A percentile compares a stretch with the other conserved stretches of the same genome.
phyloP scores from a whole-genome alignment of 2,113 vertebrate species.

The Isurus oxyrinchus region DNA sequence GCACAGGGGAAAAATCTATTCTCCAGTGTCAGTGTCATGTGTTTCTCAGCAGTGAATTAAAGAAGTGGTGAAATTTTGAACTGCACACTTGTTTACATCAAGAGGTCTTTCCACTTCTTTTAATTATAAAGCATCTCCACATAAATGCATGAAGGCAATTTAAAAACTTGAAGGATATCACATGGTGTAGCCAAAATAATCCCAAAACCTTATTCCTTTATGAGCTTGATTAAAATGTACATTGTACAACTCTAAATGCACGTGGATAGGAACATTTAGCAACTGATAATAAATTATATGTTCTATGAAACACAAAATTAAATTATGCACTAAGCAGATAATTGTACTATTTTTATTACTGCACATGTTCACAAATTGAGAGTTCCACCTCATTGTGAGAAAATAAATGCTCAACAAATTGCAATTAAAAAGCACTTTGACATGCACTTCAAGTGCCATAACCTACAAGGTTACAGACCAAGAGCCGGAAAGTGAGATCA shows the following conservation, averaged over 20 bases:
- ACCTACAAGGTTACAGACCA: not conserved
- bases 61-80: not conserved
- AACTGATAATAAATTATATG: not conserved
- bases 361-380: not conserved
- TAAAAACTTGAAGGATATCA: too few relatives aligned
- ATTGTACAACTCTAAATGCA: not conserved
- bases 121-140: not conserved
- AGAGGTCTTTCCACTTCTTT: not conserved
- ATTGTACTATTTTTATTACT: not conserved
- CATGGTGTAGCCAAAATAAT: not conserved
- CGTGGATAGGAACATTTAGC: not conserved
- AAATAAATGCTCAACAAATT: not conserved
- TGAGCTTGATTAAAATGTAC: not conserved
- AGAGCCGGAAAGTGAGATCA: not conserved
- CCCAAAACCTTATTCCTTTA: not conserved
- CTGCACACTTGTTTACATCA: not conserved
- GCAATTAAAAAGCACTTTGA: not conserved
- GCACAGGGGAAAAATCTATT: not conserved
- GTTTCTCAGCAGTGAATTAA: conserved; percentile 3
- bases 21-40: conserved; percentile 5
- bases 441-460: not conserved
- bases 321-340: not conserved
- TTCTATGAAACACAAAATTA: not conserved
- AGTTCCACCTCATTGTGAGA: not conserved
- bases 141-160: not conserved